A percentile compares a stretch with the other conserved stretches of the same genome.
These are phyloP conservation scores for Ephydatia muelleri DNA, from an alignment of 37 sponge, comb jelly and placozoan species.

Conservation along the genomic window DNA sequence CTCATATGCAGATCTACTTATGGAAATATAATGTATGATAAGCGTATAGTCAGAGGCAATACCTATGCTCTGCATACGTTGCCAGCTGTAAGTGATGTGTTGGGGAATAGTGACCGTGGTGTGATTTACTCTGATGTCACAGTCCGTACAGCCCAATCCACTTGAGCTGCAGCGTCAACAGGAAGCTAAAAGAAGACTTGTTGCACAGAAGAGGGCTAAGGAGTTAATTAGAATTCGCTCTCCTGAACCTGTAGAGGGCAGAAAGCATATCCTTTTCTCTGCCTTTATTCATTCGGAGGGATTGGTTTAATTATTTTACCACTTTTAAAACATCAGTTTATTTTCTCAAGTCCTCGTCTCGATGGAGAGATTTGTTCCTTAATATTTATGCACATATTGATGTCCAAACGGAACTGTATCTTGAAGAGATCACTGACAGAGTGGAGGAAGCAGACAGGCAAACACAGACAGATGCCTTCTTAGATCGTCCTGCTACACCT, in stretches of 20 bases:
- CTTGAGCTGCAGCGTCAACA: constrained; percentile 95
- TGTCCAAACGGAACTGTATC: constrained; percentile 97
- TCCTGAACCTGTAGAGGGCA: constrained; percentile 92
- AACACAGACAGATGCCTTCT: constrained; percentile 97
- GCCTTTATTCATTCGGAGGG: no score
- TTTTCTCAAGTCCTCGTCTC: no score
- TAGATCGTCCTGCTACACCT: constrained; percentile 96
- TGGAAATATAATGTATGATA: constrained; percentile 97
- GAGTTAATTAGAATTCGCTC: constrained; percentile 78
- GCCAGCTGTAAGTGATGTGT: constrained; percentile 75
- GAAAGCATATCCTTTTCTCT: constrained; percentile 65
- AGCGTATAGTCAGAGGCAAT: constrained; percentile 92
- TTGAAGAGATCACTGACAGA: constrained; percentile 93
- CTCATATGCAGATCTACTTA: constrained; percentile 20
- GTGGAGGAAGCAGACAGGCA: constrained; percentile 91
- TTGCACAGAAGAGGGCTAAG: constrained; percentile 79
- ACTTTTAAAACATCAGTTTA: no score
- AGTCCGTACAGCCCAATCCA: constrained; percentile 90
- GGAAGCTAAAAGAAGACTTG: constrained; percentile 78
- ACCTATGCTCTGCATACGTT: constrained; percentile 95
- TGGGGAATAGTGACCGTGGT: not conserved
- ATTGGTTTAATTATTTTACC: no score
- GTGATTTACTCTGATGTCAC: not conserved
- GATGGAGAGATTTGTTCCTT: no score
- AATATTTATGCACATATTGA: constrained; percentile 37